Evolutionary conservation across 2,888 invertebrate genomes (phyloP), one percentile per base, ranked within the genome.

Genomic region (Drosophila niveifrons): DNA sequence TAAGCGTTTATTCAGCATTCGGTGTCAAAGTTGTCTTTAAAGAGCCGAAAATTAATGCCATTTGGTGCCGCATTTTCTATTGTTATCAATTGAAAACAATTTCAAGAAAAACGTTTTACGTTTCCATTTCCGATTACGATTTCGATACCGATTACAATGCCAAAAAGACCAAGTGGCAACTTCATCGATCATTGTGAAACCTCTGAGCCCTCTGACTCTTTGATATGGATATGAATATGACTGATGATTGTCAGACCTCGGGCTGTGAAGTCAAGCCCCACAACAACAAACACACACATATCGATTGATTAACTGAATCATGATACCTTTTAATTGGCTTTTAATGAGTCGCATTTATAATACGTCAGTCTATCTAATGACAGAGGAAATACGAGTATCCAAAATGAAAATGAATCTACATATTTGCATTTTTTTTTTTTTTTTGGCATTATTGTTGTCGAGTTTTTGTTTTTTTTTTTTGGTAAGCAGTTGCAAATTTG

Each of bases 1-100:
- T 87, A 87, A 87, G 86, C 90, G 81, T 87, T 87, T 87, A 87
- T 87, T 87, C 86, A 90, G 66, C 79, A 66, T 72, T 67, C 74
- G 87, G 80, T 89, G 85, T 88, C 85, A 85, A 85, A 85, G 85
- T 84, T 90, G 85, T 68, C 78, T 82, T 70, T 74, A 82, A 86
- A 86, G 84, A 82, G 75, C 73, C 72, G 78, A 86, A 86, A 84
- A 89, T 83, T 84, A 83, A 89, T 83, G 83, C 89, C 85, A 85
- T 79, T 77, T 79, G 64, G 66, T 78, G 70, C 68, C 62, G 62
- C 67, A 66, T 58, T 75, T 80, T 70, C 65, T 69, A 80, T 85
- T 85, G 90, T 89, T 89, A 86, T 85, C 85, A 88, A 75, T 75
- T 74, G 72, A 83, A 78, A 86, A 72, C 67, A 36, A 61, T 66